Evolutionary conservation across 2,888 invertebrate species (phyloP).

Genomic region (Lasioglossum morio): DNA sequence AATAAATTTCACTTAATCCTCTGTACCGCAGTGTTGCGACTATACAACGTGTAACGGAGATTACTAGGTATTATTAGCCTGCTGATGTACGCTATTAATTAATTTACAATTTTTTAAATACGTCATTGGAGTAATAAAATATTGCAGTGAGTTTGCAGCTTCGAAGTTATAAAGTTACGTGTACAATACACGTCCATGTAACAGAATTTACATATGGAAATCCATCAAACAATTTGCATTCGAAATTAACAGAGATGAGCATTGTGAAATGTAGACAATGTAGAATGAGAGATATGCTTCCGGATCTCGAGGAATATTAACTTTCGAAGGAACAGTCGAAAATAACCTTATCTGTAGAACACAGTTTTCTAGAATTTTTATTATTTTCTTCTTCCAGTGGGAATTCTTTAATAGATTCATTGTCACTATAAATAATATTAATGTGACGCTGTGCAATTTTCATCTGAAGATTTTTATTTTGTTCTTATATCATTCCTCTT

Average conservation of each 20-base stretch:
- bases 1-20: too few species aligned
- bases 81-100: too few species aligned
- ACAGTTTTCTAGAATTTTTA: too few species aligned
- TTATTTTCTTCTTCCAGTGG: not conserved
- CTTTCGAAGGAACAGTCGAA: not conserved
- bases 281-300: not conserved
- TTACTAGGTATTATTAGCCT: too few species aligned
- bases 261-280: not conserved
- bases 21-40: too few species aligned
- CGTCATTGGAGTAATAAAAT: not conserved
- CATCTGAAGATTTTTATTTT: too few species aligned
- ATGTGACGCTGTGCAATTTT: too few species aligned
- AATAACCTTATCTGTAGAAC: not conserved
- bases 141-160: not conserved
- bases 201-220: constrained; percentile 9
- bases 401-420: not conserved
- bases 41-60: too few species aligned
- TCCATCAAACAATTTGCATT: not conserved
- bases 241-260: not conserved
- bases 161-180: not conserved
- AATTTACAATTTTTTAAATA: not conserved
- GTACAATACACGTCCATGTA: not conserved
- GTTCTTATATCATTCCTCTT: too few species aligned
- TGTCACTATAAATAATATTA: not conserved
- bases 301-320: not conserved